Base-by-base conservation (phyloP, 92 coral and sea anemone genomes). In the Epizoanthus stellaris region DNA sequence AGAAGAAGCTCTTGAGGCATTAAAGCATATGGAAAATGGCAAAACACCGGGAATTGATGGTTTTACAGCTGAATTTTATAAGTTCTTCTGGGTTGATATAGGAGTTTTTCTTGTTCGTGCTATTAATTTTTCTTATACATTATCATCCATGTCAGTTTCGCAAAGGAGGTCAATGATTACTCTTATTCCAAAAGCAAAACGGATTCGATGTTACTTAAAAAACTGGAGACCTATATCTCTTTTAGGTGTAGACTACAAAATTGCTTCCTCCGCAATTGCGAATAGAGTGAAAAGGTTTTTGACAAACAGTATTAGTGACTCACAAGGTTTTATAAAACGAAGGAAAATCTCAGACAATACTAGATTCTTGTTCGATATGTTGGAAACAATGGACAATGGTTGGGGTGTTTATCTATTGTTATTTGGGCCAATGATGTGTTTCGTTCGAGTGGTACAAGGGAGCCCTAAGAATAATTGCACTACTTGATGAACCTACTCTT, bases 1-100 rank as follows among this genome's bases (percentile, higher is more conserved):
- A 75, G 71, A 79, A 56, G 85, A 86, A 77, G 79, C 83, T 76
- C 67, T 79, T 30, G 68, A 86, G 59, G 85, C 83, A 60, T 72
- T 77, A 70, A 77, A 86, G 53, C 62, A 38, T 76, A 86, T 77
- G 84, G 66, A 42, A 85, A 64, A 67, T 67, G 76, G 76, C 45
- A 81, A 67, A 69, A 63, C 75, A 34, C 76, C 66, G 34, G 52
- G 85, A 59, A 67, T 65, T 21, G 73, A 80, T 80, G 85, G 85
- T 80, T 79, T 80, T 63, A 64, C 85, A 11, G 85, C 62, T 54
- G 81, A 84, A 73, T 84, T 72, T 39, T 84, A 57, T 62, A 84
- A 67, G 53, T 73, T 56, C 54, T 63, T 84, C 60, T 54, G 81
- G 80, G 47, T 15, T 16, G 67, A 84, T 84, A 70, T 72, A 34